Base-by-base conservation (phyloP, 2,888 invertebrate genomes). In the Coremacera marginata region DNA sequence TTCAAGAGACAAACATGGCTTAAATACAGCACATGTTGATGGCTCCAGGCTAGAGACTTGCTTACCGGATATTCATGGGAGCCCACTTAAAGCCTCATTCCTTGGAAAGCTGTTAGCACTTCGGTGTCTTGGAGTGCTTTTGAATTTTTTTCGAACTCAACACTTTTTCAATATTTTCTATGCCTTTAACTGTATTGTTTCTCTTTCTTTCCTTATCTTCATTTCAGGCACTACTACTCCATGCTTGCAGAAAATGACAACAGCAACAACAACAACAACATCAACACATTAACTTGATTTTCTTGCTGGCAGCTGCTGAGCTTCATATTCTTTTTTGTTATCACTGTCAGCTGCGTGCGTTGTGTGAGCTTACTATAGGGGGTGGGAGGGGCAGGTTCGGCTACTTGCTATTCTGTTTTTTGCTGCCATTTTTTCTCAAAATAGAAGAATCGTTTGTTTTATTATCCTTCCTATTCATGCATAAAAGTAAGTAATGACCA, bases 311-410 rank as follows among this genome's bases (percentile, higher is more conserved):
- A 25, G 51, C 16, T 49, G 51, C 22, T 70, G 68, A 14, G 5
- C 31, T 49, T 37, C 68, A 70, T 25, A 70, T 60, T 60, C 22
- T 27, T 27, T 27, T 27, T 60, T 60, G 60, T 60, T 60, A 27
- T 60, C 14, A 22, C 3, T 60, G 14, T 22, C 27, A 27, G 22
- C 27, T 4, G 27, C 60, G 25, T 27, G 60, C 27, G 27, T 22
- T 60, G 60, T 27, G 31, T 63, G 19, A 3, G n/a, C n/a, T 55
- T 22, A 8, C 14, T 9, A 49, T 16, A 65, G 44, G n/a, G 11
- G 4, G 14, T 11, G 2, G 44, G 14, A 2, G 44, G 44, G 11
- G 37, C 7, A 5, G 65, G 11, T 14, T 25, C 14, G 65, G 19
- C 4, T 57, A 22, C 9, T 25, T 25, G 22, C 16, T 19, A 5